Conservation (phyloP, 2,113 vertebrate genomes). For the Erythrolamprus reginae region DNA sequence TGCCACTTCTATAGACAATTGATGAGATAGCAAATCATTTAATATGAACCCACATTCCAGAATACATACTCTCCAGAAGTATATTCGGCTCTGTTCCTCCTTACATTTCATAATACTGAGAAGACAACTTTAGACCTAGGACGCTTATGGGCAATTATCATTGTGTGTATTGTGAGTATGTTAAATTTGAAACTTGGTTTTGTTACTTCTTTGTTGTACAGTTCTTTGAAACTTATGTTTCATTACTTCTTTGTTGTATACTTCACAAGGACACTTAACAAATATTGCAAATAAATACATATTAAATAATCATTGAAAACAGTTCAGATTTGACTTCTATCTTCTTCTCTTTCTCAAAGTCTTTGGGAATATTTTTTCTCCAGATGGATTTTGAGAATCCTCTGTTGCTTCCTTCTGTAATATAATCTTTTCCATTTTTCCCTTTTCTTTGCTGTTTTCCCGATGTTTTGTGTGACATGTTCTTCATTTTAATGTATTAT, state of each 20-base stretch:
- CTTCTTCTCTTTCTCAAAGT: background rate
- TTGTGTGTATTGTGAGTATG: background rate
- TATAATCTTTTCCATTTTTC: background rate
- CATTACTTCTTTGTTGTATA: background rate
- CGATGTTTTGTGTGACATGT: background rate
- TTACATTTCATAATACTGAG: background rate
- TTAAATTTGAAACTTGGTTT: background rate
- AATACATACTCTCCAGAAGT: background rate
- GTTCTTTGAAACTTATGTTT: background rate
- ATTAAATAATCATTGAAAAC: background rate
- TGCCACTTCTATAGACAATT: background rate
- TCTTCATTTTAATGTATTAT: background rate
- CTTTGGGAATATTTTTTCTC: background rate
- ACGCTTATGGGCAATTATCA: background rate
- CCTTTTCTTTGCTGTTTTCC: background rate
- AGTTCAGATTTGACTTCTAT: background rate
- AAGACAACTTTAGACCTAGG: background rate
- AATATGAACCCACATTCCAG: background rate
- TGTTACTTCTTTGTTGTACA: background rate
- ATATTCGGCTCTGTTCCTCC: background rate
- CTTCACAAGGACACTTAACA: background rate
- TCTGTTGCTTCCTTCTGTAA: background rate
- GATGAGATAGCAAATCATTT: background rate
- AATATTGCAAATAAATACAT: background rate
- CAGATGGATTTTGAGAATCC: background rate